Evolutionary conservation across 2,113 vertebrate genomes (phyloP), one percentile per base, ranked within the genome.

Genomic region (Litocranius walleri): DNA sequence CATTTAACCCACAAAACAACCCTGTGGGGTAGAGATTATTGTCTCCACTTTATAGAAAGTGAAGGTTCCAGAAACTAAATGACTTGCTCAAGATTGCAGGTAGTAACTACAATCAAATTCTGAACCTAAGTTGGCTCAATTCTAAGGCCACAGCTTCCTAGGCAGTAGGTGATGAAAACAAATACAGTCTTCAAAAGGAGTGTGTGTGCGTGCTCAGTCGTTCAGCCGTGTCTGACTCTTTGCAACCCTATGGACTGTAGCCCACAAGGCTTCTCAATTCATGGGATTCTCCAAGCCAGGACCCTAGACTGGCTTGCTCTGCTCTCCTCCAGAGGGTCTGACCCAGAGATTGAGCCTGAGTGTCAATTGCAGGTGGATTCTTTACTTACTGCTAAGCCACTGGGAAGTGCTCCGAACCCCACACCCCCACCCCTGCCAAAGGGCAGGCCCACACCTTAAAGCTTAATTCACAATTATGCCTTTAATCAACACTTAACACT

Each of bases 401-500:
- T 27, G 71, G 36, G 71, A 43, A 43, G 36, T 13, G 25, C 36
- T 36, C 62, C 7, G 3, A 15, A 17, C 3, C 1, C 4, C n/a
- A 10, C 19, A 2, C 4, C 17, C 9, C 1, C 2, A 11, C n/a
- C n/a, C n/a, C 64, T 0, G 19, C n/a, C 54, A 57, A 83, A 83
- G 92, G 57, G 61, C 17, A 45, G 50, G 10, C 64, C 25, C 64
- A 27, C 52, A 30, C 50, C 74, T 93, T 54, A 57, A 97, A 93
- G 77, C 67, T 83, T 83, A 36, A 36, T 56, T 83, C 81, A 83
- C 33, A 83, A 4, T 56, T 56, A 56, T 13, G 27, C 83, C 54
- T 91, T 95, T 74, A 86, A 45, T 88, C 64, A 93, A 95, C 36
- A 96, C 21, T 95, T 92, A 84, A 87, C 92, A 97, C 57, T 67